These are phyloP conservation scores for Scaptomyza caliginosa DNA, from an alignment of 2,888 invertebrate species.

Conservation along the genomic window DNA sequence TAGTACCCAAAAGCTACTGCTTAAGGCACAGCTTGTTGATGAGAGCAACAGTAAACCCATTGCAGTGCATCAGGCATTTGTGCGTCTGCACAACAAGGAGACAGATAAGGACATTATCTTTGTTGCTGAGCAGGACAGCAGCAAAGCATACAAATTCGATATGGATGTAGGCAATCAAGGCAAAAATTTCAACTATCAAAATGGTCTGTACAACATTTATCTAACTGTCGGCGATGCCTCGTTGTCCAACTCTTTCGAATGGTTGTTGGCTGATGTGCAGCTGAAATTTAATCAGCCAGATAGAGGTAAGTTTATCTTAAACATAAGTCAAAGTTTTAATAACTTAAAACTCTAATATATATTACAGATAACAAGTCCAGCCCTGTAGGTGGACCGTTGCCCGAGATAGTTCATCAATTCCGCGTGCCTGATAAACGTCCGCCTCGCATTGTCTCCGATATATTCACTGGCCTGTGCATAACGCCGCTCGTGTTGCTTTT, in stretches of 20 bases:
- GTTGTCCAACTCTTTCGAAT: constrained; percentile 94
- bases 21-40: constrained; percentile 92
- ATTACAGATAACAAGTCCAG: constrained; percentile 65
- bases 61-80: constrained; percentile 93
- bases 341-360: background rate
- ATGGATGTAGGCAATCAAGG: constrained; percentile 93
- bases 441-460: constrained; percentile 92
- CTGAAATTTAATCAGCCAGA: constrained; percentile 88
- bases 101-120: constrained; percentile 94
- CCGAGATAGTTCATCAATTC: constrained; percentile 92
- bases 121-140: constrained; percentile 94
- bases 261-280: constrained; percentile 91
- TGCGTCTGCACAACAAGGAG: constrained; percentile 88
- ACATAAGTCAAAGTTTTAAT: background rate
- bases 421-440: constrained; percentile 96
- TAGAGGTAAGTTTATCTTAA: constrained; percentile 64
- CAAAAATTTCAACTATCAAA: constrained; percentile 90
- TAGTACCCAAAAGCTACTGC: constrained; percentile 93
- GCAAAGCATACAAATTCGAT: constrained; percentile 94
- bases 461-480: constrained; percentile 93
- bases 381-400: constrained; percentile 84
- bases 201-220: constrained; percentile 92
- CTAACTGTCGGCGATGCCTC: constrained; percentile 96
- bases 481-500: constrained; percentile 93
- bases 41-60: constrained; percentile 87